A percentile compares a stretch with the other conserved stretches of the same genome.
Evolutionary conservation across 2,113 vertebrate genomes (phyloP).

Genomic region (Dipodomys spectabilis): DNA sequence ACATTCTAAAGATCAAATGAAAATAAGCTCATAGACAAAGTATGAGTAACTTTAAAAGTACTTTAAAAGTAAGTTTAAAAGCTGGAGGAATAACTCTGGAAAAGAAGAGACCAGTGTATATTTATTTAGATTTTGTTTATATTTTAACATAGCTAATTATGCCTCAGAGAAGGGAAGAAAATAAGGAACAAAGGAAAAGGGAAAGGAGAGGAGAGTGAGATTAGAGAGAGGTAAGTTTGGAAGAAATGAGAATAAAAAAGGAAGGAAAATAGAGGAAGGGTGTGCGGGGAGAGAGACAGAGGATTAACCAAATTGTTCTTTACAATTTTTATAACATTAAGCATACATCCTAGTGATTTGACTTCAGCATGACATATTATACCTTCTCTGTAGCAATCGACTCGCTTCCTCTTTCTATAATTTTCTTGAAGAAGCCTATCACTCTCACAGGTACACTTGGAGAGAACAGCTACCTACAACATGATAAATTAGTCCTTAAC

Average conservation of each 20-base stretch:
- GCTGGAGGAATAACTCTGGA: neutral
- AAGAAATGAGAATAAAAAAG: too few relatives aligned
- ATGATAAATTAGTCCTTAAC: conserved; percentile 77
- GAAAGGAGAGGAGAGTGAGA: too few relatives aligned
- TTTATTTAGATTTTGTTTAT: neutral
- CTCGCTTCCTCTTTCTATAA: conserved; percentile 58
- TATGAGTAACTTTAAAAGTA: too few relatives aligned
- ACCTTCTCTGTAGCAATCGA: conserved; percentile 62
- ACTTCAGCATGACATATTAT: conserved; percentile 73
- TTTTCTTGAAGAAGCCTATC: conserved; percentile 54
- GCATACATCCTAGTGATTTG: conserved; percentile 67
- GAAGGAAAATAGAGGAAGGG: neutral
- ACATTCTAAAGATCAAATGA: too few relatives aligned
- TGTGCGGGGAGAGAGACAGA: neutral
- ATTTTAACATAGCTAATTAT: neutral
- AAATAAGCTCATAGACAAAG: too few relatives aligned
- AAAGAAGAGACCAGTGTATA: neutral
- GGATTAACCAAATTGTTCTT: conserved; percentile 36
- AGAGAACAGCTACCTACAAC: conserved; percentile 38
- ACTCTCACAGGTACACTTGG: conserved; percentile 55
- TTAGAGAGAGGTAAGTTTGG: too few relatives aligned
- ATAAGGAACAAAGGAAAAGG: neutral
- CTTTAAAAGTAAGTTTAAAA: neutral
- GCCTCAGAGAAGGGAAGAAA: too few relatives aligned
- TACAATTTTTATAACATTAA: conserved; percentile 60